A percentile compares a stretch with the other conserved stretches of the same genome.
Conservation (phyloP, 2,113 vertebrate genomes). For the Indicator indicator region DNA sequence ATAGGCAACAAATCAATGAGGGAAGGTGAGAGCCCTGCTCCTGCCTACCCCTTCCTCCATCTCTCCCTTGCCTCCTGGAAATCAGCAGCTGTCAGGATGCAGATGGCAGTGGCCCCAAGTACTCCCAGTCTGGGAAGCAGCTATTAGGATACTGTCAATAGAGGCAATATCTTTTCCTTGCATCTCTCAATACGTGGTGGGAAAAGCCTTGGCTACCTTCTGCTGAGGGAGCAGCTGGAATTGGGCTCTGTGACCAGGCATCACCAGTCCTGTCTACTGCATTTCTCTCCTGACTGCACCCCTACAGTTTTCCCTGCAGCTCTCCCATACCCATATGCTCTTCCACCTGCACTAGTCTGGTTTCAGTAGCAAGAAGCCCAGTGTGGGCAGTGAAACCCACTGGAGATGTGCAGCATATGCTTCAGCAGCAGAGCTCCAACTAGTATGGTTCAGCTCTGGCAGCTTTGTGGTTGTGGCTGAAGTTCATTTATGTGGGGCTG, state of each 20-base stretch:
- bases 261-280: not conserved
- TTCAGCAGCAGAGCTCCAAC: not conserved
- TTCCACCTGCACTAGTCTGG: not conserved
- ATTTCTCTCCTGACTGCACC: not conserved
- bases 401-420: not conserved
- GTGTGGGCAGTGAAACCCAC: not conserved
- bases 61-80: not conserved
- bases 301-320: not conserved
- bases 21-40: not conserved
- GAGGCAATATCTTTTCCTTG: not conserved
- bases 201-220: not conserved
- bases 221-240: not conserved
- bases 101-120: not conserved
- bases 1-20: not conserved
- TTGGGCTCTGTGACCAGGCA: not conserved
- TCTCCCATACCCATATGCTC: rapidly evolving
- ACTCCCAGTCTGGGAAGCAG: not conserved
- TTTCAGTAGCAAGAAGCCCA: not conserved
- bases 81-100: not conserved
- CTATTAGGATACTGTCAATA: not conserved
- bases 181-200: rapidly evolving
- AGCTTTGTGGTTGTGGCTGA: not conserved
- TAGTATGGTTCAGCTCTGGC: not conserved
- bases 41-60: not conserved
- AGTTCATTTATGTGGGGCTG: not conserved